Evolutionary conservation across 2,888 invertebrate genomes (phyloP), one percentile per base, ranked within the genome.

Genomic region (Xylophagus ater): DNA sequence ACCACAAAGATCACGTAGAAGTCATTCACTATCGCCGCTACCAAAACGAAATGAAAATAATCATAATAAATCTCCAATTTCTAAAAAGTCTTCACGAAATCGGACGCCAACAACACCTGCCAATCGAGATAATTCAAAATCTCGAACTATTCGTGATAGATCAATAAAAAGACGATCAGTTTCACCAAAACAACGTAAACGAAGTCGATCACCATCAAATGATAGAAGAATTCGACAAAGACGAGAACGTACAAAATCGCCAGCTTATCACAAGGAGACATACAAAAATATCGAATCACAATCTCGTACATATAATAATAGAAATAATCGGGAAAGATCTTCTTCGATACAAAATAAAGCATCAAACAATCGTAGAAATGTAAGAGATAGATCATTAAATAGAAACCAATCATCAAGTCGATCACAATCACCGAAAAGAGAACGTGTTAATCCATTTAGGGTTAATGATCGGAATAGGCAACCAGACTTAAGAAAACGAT

Each of bases 401-500:
- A 31, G 33, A 13, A 36, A 37, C 14, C 40, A 34, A 6, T 38
- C 37, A n/a, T 8, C 19, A 3, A 33, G 20, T 2, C 46, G 44
- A 24, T 47, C 46, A 8, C 29, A 26, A 26, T 30, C 44, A 10
- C 23, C 35, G 9, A 45, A 42, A 25, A 31, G 26, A 15, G 29
- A 13, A 21, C 37, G 34, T 2, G 20, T 37, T 8, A 42, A 44
- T 36, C 37, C 46, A 14, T 43, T 41, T 18, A 28, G 32, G 25
- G 14, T 20, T 8, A 33, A 31, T 12, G 6, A 17, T 4, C 4
- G 10, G 4, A 32, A 26, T 13, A 7, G 12, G 8, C 34, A 21
- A 23, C 19, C 14, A n/a, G n/a, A 13, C 6, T 26, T 28, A 17
- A 18, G 28, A 3, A 50, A 49, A 6, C 29, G 20, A 21, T 51